These are phyloP conservation scores for Drosophila kanapiae DNA, from an alignment of 1,140 invertebrate genomes.

Conservation along the genomic window DNA sequence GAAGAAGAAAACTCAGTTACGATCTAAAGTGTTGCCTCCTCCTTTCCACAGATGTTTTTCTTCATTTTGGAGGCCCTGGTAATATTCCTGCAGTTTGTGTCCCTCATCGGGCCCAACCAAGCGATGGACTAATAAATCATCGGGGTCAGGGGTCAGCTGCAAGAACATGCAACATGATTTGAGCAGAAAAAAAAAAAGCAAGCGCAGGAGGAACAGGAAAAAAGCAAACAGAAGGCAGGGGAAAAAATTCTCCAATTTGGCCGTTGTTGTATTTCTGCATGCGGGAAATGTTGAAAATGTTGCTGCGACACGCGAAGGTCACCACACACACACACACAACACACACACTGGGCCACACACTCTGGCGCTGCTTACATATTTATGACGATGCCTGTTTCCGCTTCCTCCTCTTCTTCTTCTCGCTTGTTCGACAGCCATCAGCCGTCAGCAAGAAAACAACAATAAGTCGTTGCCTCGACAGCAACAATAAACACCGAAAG, in stretches of 20 bases:
- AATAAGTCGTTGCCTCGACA: not conserved
- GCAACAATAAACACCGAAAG: slow-evolving; percentile 35
- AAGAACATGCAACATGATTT: slow-evolving; percentile 33
- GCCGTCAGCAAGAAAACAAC: slow-evolving; percentile 5
- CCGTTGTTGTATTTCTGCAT: slow-evolving; percentile 43
- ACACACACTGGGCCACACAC: slow-evolving; percentile 1
- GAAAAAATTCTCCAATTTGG: slow-evolving; percentile 17
- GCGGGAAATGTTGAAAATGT: slow-evolving; percentile 46
- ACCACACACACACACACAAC: slow-evolving; percentile 23
- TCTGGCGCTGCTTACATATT: slow-evolving; percentile 31
- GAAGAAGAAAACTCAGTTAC: not conserved
- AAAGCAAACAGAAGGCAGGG: not conserved
- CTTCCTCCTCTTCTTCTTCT: slow-evolving; percentile 3
- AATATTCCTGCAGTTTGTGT: slow-evolving; percentile 68
- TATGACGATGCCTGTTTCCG: slow-evolving; percentile 39
- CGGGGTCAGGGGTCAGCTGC: slow-evolving; percentile 11
- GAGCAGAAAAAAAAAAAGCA: not conserved
- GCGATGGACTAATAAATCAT: slow-evolving; percentile 34
- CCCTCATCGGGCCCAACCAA: slow-evolving; percentile 30
- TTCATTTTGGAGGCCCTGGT: slow-evolving; percentile 67
- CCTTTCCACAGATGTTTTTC: slow-evolving; percentile 54
- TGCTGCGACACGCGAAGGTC: slow-evolving; percentile 53
- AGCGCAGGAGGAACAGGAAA: slow-evolving; percentile 5
- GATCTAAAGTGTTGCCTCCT: no score
- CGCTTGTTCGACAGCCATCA: slow-evolving; percentile 28